Base-by-base conservation (phyloP, 2,113 vertebrate genomes). In the Calonectris borealis region DNA sequence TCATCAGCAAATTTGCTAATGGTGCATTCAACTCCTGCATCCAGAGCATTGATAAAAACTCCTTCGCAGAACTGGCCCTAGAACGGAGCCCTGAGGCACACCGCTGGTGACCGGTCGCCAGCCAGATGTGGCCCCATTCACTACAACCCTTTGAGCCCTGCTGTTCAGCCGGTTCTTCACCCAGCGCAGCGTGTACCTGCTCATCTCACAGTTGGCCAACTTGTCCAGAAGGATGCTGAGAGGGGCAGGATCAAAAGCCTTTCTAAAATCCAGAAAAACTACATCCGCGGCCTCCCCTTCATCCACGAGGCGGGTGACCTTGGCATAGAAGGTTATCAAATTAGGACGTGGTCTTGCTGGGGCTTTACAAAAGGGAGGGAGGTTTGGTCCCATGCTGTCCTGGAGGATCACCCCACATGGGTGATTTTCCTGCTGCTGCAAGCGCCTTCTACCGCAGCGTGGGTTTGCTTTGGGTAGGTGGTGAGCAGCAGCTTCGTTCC, bases 401-500 rank as follows among this genome's bases (percentile, higher is more conserved):
- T 8, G 5, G 18, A 61, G 21, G 38, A 36, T 44, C 44, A 3
- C 46, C 24, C 14, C 9, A 13, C 2, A 1, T 19, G n/a, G n/a
- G 18, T 2, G 14, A 40, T 66, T 31, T 36, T 62, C 16, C 46
- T 61, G 15, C 61, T 51, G 44, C 46, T 13, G 26, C 20, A 29
- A 60, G 34, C 8, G 7, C 48, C 32, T 55, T 40, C 65, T 88
- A 12, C 11, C 4, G 16, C 34, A 18, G 31, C 9, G 11, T 21
- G 32, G 19, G 6, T 34, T 83, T 13, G 26, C 38, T 60, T 40
- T 25, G 31, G 19, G 44, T 29, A n/a, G 44, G 18, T n/a, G 20
- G 4, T 46, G n/a, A 65, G 5, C 0, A 0, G 14, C 44, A 18
- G 15, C 49, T 32, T 70, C 5, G 0, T 78, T 66, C 16, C 34